These are phyloP conservation scores for Drosophila flavopinicola DNA, from an alignment of 2,888 invertebrate species.

Conservation along the genomic window DNA sequence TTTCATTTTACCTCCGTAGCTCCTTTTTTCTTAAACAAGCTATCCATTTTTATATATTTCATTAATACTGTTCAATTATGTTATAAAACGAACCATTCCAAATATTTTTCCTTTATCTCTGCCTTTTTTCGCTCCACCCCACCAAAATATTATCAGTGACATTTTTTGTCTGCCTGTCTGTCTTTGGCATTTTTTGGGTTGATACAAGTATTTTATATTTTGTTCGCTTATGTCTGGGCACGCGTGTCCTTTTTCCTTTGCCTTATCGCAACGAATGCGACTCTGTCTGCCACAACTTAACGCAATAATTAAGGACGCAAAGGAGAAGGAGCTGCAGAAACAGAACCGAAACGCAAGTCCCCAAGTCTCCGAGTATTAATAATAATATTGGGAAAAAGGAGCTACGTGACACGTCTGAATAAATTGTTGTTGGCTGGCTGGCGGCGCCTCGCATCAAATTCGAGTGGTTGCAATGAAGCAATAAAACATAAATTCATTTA, in stretches of 20 bases:
- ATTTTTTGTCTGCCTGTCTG: slow-evolving; percentile 8
- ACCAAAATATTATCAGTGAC: slow-evolving; percentile 1
- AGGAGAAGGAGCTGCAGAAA: background rate
- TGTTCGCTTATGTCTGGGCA: slow-evolving; percentile 37
- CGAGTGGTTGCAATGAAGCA: slow-evolving; percentile 59
- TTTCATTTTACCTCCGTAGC: too few species aligned
- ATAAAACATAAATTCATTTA: slow-evolving; percentile 76
- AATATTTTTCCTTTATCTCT: background rate
- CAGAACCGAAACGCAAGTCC: background rate
- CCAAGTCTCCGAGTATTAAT: slow-evolving; percentile 10
- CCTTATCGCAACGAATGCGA: slow-evolving; percentile 33
- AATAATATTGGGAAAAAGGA: slow-evolving; percentile 18
- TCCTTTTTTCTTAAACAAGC: background rate
- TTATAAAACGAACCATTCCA: background rate
- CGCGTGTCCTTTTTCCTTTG: slow-evolving; percentile 16
- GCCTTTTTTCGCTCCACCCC: background rate
- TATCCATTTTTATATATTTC: background rate
- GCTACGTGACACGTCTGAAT: slow-evolving; percentile 68
- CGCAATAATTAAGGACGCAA: slow-evolving; percentile 49
- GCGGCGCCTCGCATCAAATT: slow-evolving; percentile 33
- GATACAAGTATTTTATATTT: background rate
- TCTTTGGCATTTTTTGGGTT: background rate
- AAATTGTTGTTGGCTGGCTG: slow-evolving; percentile 40
- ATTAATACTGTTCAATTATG: background rate
- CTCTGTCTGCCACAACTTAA: slow-evolving; percentile 40